A percentile compares a stretch with the other conserved stretches of the same genome.
These are phyloP conservation scores for Papilio demoleus DNA, from an alignment of 2,888 invertebrate genomes.

Conservation along the genomic window DNA sequence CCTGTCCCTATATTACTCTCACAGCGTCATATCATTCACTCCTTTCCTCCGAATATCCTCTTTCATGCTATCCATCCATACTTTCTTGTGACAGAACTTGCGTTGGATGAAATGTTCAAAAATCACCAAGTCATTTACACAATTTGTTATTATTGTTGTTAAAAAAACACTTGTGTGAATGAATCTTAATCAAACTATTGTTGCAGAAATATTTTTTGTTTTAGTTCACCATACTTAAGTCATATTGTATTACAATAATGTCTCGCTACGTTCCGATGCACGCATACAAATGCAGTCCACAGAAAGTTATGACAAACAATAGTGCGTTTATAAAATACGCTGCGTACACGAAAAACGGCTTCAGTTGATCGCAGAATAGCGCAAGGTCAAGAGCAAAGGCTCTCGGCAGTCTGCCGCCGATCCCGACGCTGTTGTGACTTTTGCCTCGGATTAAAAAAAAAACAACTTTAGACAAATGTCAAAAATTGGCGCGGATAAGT, in stretches of 20 bases:
- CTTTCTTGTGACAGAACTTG: too few relatives aligned
- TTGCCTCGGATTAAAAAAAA: slow-evolving; percentile 51
- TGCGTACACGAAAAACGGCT: slow-evolving; percentile 70
- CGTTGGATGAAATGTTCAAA: too few relatives aligned
- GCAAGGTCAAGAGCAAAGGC: slow-evolving; percentile 80
- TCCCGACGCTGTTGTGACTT: slow-evolving; percentile 66
- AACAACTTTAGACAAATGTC: slow-evolving; percentile 26
- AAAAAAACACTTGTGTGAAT: slow-evolving; percentile 14
- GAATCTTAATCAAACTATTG: neutral
- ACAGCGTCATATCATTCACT: too few relatives aligned
- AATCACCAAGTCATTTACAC: neutral
- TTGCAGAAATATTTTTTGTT: neutral
- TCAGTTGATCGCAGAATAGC: slow-evolving; percentile 71
- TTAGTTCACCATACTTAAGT: neutral
- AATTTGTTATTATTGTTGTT: neutral
- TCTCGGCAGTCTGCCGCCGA: slow-evolving; percentile 70
- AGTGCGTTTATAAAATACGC: slow-evolving; percentile 77
- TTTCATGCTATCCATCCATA: too few relatives aligned
- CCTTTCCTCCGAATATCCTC: too few relatives aligned
- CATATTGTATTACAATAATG: slow-evolving; percentile 23
- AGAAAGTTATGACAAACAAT: slow-evolving; percentile 79
- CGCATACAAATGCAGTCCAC: slow-evolving; percentile 45
- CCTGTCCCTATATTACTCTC: too few relatives aligned
- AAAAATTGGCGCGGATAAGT: slow-evolving; percentile 48
- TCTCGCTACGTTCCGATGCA: slow-evolving; percentile 39